Percentiles rank a stretch among this genome's conserved stretches.
Conservation (phyloP, 1,140 invertebrate species). For the Argopecten irradians region DNA sequence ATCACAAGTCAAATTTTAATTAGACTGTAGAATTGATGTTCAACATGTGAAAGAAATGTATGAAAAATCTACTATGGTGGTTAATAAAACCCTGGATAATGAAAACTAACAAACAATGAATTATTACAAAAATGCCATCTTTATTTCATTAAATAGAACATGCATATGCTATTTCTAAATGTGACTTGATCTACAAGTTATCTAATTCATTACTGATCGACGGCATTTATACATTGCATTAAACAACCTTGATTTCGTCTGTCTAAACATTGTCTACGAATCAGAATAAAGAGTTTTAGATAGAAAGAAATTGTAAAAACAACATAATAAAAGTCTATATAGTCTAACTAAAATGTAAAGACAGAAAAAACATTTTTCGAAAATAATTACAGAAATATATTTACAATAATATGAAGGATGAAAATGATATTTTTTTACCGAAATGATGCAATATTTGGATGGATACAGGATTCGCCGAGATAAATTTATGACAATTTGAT, state of each 20-base stretch:
- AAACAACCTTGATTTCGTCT: neutral
- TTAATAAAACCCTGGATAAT: no score
- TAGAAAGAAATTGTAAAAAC: slow-evolving; percentile 9
- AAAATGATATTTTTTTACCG: neutral
- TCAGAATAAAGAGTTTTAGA: neutral
- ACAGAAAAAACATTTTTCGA: neutral
- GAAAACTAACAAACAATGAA: no score
- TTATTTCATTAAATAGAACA: slow-evolving; percentile 16
- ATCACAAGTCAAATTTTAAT: no score
- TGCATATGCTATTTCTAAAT: slow-evolving; percentile 12
- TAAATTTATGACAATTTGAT: neutral
- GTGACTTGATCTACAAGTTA: slow-evolving; percentile 15
- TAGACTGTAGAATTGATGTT: no score
- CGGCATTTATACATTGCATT: neutral
- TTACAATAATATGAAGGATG: neutral
- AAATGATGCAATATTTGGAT: neutral
- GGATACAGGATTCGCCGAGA: neutral
- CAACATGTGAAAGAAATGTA: no score
- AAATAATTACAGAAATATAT: slow-evolving; percentile 24
- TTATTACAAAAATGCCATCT: slow-evolving; percentile 23
- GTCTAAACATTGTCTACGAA: neutral
- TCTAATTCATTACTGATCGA: neutral
- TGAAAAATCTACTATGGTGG: no score
- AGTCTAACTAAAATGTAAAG: slow-evolving; percentile 3
- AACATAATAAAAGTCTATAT: slow-evolving; percentile 15